Conservation (phyloP, 1,140 invertebrate species). For the Calycopis cecrops region DNA sequence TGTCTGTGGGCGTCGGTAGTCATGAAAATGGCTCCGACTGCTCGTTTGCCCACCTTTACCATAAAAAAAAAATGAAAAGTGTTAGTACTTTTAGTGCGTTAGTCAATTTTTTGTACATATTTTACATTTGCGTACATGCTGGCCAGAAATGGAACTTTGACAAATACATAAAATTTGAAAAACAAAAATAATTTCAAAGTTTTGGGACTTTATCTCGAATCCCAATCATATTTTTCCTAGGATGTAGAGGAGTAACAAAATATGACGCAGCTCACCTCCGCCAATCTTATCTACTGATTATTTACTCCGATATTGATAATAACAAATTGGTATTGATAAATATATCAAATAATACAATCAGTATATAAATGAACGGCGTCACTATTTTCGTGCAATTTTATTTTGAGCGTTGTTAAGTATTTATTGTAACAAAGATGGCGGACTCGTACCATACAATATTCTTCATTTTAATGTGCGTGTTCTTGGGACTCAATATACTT, state of each 20-base stretch:
- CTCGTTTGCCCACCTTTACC: too few species aligned
- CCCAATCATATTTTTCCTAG: not conserved
- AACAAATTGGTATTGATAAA: not conserved
- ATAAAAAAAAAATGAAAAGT: too few species aligned
- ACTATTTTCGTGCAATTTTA: not conserved
- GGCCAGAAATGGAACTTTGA: too few species aligned
- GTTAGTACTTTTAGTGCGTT: too few species aligned
- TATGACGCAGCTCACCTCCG: conserved; percentile 3
- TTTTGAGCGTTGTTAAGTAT: not conserved
- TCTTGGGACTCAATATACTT: conserved; percentile 23
- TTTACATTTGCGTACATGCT: too few species aligned
- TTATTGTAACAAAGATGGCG: conserved; percentile 6
- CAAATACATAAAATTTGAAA: too few species aligned
- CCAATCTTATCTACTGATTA: not conserved
- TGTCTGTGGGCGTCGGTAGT: too few species aligned
- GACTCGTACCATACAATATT: conserved; percentile 17
- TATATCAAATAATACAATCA: not conserved
- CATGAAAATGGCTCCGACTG: too few species aligned
- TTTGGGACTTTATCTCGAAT: too few species aligned
- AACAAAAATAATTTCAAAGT: too few species aligned
- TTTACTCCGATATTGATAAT: not conserved
- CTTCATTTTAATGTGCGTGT: conserved; percentile 16
- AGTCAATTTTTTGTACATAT: too few species aligned
- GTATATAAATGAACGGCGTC: too few species aligned
- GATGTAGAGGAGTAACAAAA: not conserved